These are phyloP conservation scores for Pachliopta kotzebuea DNA, from an alignment of 2,888 invertebrate species.

Conservation along the genomic window DNA sequence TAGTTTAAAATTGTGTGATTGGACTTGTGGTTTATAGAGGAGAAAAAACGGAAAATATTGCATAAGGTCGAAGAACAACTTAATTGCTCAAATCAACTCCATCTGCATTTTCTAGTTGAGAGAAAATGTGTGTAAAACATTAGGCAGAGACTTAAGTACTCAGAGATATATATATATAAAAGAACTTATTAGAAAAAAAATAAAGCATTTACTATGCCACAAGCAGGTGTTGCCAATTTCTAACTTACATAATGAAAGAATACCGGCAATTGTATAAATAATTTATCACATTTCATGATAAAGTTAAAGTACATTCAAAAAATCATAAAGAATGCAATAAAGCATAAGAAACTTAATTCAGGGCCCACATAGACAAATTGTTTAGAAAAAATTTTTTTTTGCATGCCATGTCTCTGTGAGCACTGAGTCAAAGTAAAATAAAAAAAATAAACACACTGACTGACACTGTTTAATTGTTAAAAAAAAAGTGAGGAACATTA, in stretches of 20 bases:
- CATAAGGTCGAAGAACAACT: neutral
- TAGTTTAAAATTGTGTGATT: constrained; percentile 23
- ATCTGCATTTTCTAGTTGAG: neutral
- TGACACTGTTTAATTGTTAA: constrained; percentile 29
- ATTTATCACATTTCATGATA: constrained; percentile 50
- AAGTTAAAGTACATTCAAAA: constrained; percentile 56
- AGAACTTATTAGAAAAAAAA: constrained; percentile 42
- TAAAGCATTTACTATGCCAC: constrained; percentile 64
- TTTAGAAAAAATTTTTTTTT: constrained; percentile 18
- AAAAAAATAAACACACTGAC: constrained; percentile 33
- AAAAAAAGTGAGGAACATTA: constrained; percentile 45
- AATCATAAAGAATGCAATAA: constrained; percentile 61
- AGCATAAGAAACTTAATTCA: constrained; percentile 38
- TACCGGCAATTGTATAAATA: constrained; percentile 47
- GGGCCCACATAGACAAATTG: constrained; percentile 35
- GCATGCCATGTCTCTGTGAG: constrained; percentile 29
- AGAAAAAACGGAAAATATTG: neutral
- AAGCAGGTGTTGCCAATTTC: constrained; percentile 55
- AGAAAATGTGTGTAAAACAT: constrained; percentile 5
- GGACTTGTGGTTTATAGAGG: constrained; percentile 16
- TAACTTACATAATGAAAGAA: constrained; percentile 58
- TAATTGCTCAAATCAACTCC: constrained; percentile 5
- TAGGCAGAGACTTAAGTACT: constrained; percentile 45
- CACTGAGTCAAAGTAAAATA: constrained; percentile 34
- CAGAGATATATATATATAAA: constrained; percentile 33